Conservation (phyloP, 2,113 vertebrate genomes). For the Toxotes chatareus region DNA sequence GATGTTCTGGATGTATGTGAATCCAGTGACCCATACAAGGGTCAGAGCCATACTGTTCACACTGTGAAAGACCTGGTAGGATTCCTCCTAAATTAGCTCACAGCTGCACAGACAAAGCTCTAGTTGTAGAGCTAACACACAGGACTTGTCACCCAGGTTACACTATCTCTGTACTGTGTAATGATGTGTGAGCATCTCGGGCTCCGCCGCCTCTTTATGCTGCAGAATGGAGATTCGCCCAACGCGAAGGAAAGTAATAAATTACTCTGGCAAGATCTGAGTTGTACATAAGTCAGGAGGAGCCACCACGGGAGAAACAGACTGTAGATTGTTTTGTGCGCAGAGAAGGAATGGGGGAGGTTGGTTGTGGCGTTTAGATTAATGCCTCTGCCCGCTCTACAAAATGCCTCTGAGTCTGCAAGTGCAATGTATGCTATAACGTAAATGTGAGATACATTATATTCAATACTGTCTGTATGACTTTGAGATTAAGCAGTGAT, state of each 20-base stretch:
- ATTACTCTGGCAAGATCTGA: conserved; percentile 75
- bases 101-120: conserved; percentile 31
- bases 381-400: conserved; percentile 69
- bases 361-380: conserved; percentile 73
- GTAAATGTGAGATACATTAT: conserved; percentile 63
- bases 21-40: conserved; percentile 63
- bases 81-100: conserved; percentile 37
- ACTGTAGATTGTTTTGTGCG: conserved; percentile 79
- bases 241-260: conserved; percentile 72
- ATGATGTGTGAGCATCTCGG: conserved; percentile 52
- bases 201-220: conserved; percentile 48
- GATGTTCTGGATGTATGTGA: conserved; percentile 26
- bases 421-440: conserved; percentile 65
- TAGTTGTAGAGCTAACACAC: conserved; percentile 13
- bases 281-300: conserved; percentile 77
- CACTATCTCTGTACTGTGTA: conserved; percentile 51
- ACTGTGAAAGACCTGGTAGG: neutral
- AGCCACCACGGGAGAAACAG: conserved; percentile 73
- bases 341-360: conserved; percentile 55
- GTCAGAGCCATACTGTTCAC: conserved; percentile 27
- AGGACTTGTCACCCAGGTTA: conserved; percentile 56
- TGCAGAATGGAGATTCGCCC: conserved; percentile 56
- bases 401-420: conserved; percentile 74
- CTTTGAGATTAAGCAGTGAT: conserved; percentile 55
- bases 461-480: conserved; percentile 14